Percentiles rank a stretch among this genome's conserved stretches.
Evolutionary conservation across 2,888 invertebrate species (phyloP).

Genomic region (Nymphalis c-album): DNA sequence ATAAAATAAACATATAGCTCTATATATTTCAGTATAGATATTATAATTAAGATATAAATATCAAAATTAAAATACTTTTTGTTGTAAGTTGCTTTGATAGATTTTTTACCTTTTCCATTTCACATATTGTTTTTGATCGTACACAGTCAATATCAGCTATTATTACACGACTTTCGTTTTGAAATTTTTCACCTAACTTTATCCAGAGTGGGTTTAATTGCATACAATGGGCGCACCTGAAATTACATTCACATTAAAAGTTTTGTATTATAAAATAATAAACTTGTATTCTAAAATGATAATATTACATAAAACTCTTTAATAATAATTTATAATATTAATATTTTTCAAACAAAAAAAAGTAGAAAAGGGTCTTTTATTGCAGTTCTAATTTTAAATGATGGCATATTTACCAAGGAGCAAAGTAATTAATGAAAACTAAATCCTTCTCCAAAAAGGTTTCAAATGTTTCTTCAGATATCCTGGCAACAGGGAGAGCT

Average conservation of each 20-base stretch:
- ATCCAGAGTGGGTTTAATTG: constrained; percentile 92
- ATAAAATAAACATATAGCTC: no score
- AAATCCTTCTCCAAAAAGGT: constrained; percentile 86
- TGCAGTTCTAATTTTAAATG: background rate
- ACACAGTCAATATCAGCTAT: constrained; percentile 94
- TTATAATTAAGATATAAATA: no score
- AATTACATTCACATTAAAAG: background rate
- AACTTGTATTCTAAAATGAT: no score
- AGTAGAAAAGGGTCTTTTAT: background rate
- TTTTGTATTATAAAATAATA: no score
- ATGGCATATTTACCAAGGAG: constrained; percentile 86
- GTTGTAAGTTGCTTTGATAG: background rate
- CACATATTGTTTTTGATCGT: constrained; percentile 86
- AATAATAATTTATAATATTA: no score
- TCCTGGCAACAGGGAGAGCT: constrained; percentile 77
- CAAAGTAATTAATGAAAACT: constrained; percentile 93
- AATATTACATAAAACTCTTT: no score
- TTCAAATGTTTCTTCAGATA: constrained; percentile 88
- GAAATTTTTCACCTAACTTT: constrained; percentile 87
- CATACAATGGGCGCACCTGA: constrained; percentile 93
- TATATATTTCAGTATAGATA: no score
- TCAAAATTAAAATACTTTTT: background rate
- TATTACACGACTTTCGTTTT: constrained; percentile 82
- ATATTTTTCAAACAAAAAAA: no score
- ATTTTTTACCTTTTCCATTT: constrained; percentile 85